Evolutionary conservation across 35 echinoderm and acorn worm species (phyloP), one percentile per base, ranked within the genome.

Genomic region (Ophiothrix spiculata): DNA sequence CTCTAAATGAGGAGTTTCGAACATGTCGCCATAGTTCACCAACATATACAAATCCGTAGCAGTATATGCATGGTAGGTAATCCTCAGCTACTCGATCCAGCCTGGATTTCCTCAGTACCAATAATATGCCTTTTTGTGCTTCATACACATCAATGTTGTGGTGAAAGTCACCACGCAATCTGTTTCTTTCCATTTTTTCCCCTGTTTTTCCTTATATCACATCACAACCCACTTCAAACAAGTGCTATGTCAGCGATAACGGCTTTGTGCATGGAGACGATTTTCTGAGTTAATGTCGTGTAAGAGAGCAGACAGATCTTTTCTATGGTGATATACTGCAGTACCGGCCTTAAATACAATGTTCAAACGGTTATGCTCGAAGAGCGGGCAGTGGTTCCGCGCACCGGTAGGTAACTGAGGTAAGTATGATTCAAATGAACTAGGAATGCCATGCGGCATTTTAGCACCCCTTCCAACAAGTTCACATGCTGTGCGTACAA

Each of bases 331-430:
- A 29, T 79, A 79, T 6, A 79, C 77, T 38, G 36, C 77, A 38
- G 77, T 38, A 38, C 34, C 39, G 14, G 77, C 77, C 39, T 79
- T 40, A 38, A 79, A 79, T 13, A 79, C 77, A 79, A 79, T 79
- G 39, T 69, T 69, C 3, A 69, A 69, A 25, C 60, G 60, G 29
- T 69, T 69, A 28, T 69, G 60, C 29, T 69, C 60, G 25, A 69
- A 69, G 17, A 69, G 1, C 1, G 60, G 60, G 60, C 60, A 69
- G 60, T 69, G 60, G 25, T 69, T 69, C 25, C 60, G 17, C 60
- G 17, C 10, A 25, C 60, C 60, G 29, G 60, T 15, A n/a, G n/a
- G n/a, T n/a, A n/a, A n/a, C n/a, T n/a, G n/a, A 12, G 4, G 10
- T 2, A 69, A n/a, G 23, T 25, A 69, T 15, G 10, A 4, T 25